These are phyloP conservation scores for Actinernus sp. DNA, from an alignment of 92 coral and sea anemone species.

Conservation along the genomic window DNA sequence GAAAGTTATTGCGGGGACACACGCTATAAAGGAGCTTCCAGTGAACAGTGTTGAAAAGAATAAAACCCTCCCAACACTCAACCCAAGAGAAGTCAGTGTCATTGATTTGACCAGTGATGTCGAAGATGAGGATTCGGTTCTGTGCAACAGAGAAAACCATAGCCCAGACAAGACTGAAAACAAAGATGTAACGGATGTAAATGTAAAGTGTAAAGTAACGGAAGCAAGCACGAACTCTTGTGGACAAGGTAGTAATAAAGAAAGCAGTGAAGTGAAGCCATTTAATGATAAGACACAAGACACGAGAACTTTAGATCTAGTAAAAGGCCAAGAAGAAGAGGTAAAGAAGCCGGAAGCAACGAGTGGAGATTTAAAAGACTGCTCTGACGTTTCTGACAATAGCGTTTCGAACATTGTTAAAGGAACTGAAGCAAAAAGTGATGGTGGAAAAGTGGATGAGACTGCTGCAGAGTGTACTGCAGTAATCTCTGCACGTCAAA, in stretches of 20 bases:
- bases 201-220: no score
- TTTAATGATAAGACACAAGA: no score
- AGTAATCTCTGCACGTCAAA: no score
- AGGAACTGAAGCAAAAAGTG: no score
- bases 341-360: no score
- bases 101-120: slow-evolving; percentile 65
- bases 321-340: no score
- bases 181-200: not conserved
- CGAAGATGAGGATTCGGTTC: slow-evolving; percentile 43
- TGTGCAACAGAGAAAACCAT: not conserved
- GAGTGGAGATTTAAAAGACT: not conserved
- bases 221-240: not conserved
- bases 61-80: not conserved
- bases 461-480: no score
- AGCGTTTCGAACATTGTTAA: not conserved
- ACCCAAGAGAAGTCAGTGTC: slow-evolving; percentile 2
- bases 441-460: no score
- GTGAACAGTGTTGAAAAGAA: not conserved
- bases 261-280: no score
- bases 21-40: not conserved
- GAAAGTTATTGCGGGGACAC: slow-evolving; percentile 11
- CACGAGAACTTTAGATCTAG: no score
- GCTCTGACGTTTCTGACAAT: not conserved
- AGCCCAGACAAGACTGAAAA: slow-evolving; percentile 2
- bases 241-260: no score